phyloP scores from a whole-genome alignment of 2,888 invertebrate species.

The Pasiphila rectangulata region DNA sequence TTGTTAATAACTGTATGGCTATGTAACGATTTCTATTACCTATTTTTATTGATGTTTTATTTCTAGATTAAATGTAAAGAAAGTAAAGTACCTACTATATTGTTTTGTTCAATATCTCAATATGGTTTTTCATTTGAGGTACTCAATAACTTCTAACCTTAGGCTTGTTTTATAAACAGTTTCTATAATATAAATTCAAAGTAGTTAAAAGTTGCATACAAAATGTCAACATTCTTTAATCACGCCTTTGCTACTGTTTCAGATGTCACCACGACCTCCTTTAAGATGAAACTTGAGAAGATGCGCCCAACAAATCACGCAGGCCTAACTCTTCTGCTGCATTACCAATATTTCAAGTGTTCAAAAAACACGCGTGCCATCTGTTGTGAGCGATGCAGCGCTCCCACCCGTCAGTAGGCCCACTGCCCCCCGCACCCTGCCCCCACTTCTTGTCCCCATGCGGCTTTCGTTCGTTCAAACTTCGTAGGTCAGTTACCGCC shows the following conservation, averaged over 20 bases:
- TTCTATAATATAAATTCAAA: too few relatives aligned
- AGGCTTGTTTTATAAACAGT: too few relatives aligned
- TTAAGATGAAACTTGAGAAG: slow-evolving; percentile 72
- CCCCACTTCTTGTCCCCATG: slow-evolving; percentile 67
- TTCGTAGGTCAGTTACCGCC: slow-evolving; percentile 82
- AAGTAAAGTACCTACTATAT: too few relatives aligned
- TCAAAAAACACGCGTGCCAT: slow-evolving; percentile 80
- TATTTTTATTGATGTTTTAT: too few relatives aligned
- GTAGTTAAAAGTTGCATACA: neutral
- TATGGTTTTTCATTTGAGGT: too few relatives aligned
- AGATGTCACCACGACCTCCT: slow-evolving; percentile 65
- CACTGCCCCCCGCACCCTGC: slow-evolving; percentile 51
- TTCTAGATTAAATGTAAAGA: too few relatives aligned
- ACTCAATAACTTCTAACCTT: too few relatives aligned
- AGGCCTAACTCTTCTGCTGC: slow-evolving; percentile 70
- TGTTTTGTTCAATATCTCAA: too few relatives aligned
- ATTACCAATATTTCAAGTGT: slow-evolving; percentile 75
- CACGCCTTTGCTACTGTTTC: slow-evolving; percentile 47
- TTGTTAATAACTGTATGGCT: too few relatives aligned
- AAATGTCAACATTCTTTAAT: neutral
- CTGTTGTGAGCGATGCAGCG: slow-evolving; percentile 77
- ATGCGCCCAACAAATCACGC: slow-evolving; percentile 69
- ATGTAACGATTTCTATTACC: too few relatives aligned
- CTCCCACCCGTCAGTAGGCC: slow-evolving; percentile 67
- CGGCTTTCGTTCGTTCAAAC: slow-evolving; percentile 81